Conservation (phyloP, 2,797 vertebrate species). For the Schizothorax lantsangensis region DNA sequence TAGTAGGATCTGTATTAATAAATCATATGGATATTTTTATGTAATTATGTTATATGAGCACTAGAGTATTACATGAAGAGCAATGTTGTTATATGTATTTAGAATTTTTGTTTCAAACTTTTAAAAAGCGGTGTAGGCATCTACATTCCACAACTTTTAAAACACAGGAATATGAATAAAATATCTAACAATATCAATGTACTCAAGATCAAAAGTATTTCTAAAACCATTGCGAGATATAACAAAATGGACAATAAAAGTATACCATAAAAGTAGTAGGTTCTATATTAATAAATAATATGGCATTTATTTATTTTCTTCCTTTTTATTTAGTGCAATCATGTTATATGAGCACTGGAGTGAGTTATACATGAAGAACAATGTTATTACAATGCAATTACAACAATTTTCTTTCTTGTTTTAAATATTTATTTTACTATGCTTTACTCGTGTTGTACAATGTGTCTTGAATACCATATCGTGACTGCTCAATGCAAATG, state of each 20-base stretch:
- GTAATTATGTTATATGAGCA: not conserved
- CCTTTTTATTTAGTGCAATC: not conserved
- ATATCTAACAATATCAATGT: not conserved
- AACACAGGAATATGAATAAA: not conserved
- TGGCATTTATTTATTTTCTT: not conserved
- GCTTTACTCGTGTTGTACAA: not conserved
- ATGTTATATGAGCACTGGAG: not conserved
- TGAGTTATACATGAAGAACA: not conserved
- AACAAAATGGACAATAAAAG: not conserved
- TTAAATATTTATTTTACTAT: not conserved
- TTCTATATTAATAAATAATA: not conserved
- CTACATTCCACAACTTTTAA: not conserved
- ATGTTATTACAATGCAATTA: not conserved
- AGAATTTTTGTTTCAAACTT: not conserved
- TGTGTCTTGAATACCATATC: conserved; percentile 14
- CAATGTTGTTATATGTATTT: conserved; percentile 1
- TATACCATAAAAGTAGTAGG: not conserved
- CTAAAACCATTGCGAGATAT: not conserved
- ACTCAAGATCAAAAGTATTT: not conserved
- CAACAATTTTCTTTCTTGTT: not conserved
- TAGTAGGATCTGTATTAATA: not conserved
- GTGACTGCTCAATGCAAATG: conserved; percentile 65
- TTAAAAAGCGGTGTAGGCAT: not conserved
- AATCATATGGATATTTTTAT: not conserved
- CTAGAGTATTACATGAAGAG: not conserved